phyloP scores from a whole-genome alignment of 2,113 vertebrate species.

The Lepus americanus region DNA sequence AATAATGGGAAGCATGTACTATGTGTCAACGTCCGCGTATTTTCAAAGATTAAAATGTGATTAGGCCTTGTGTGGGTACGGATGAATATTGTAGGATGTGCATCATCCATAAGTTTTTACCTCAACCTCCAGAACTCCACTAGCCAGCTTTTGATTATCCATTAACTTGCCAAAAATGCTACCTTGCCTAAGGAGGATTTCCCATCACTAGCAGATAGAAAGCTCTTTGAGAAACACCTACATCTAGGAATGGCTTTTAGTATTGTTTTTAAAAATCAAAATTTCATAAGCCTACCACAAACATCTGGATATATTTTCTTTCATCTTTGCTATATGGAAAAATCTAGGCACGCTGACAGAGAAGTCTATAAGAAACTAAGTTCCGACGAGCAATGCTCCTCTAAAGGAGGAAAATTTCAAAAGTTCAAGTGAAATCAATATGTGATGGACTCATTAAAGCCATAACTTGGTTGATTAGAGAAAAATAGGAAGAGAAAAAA shows the following conservation, averaged over 20 bases:
- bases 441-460: not conserved
- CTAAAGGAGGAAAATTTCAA: not conserved
- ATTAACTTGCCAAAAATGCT: not conserved
- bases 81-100: not conserved
- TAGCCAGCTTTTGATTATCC: not conserved
- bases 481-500: not conserved
- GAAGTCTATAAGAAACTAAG: not conserved
- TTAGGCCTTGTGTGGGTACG: not conserved
- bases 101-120: not conserved
- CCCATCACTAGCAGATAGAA: not conserved
- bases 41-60: conserved; percentile 10
- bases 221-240: conserved; percentile 15
- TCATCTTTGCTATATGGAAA: not conserved
- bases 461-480: not conserved
- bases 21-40: not conserved
- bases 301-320: not conserved
- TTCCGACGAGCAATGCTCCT: not conserved
- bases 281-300: conserved; percentile 6
- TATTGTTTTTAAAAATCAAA: conserved; percentile 56
- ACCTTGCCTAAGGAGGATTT: not conserved
- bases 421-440: conserved; percentile 31
- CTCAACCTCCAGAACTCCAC: not conserved
- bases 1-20: not conserved
- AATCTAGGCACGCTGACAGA: not conserved
- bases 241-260: conserved; percentile 12